Conservation (phyloP, 2,888 invertebrate species). For the Andrena dorsata region DNA sequence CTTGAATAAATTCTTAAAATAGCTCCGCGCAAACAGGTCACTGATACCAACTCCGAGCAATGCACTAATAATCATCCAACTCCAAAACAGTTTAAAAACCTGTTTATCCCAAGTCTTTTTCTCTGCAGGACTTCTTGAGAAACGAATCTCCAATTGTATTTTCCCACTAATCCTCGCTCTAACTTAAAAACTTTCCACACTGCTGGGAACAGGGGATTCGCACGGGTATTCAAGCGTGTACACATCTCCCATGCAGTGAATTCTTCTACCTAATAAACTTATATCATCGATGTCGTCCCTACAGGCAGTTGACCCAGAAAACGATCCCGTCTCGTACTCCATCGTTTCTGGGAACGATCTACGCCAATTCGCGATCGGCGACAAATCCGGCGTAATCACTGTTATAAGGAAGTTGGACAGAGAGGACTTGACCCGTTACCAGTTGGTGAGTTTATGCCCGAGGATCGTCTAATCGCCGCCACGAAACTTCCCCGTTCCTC, state of each 20-base stretch:
- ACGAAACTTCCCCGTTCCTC: conserved; percentile 15
- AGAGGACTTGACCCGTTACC: conserved; percentile 95
- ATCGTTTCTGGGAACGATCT: conserved; percentile 95
- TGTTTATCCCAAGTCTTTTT: too few species aligned
- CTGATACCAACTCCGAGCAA: too few species aligned
- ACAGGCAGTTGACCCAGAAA: conserved; percentile 95
- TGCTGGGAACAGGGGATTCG: neutral
- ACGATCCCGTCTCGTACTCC: conserved; percentile 93
- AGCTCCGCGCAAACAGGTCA: too few species aligned
- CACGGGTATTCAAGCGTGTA: neutral
- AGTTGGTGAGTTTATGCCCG: conserved; percentile 88
- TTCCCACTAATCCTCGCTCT: too few species aligned
- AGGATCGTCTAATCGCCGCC: neutral
- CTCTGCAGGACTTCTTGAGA: neutral
- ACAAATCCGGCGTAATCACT: conserved; percentile 94
- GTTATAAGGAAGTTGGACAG: conserved; percentile 94
- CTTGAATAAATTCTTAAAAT: too few species aligned
- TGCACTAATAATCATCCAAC: too few species aligned
- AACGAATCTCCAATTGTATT: neutral
- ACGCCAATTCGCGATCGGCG: conserved; percentile 94
- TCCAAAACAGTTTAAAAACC: too few species aligned
- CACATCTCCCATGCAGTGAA: neutral
- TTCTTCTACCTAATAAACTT: neutral
- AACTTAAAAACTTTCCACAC: neutral
- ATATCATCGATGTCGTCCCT: conserved; percentile 65